phyloP scores from a whole-genome alignment of 2,797 vertebrate genomes.

The Tympanoctomys barrerae region DNA sequence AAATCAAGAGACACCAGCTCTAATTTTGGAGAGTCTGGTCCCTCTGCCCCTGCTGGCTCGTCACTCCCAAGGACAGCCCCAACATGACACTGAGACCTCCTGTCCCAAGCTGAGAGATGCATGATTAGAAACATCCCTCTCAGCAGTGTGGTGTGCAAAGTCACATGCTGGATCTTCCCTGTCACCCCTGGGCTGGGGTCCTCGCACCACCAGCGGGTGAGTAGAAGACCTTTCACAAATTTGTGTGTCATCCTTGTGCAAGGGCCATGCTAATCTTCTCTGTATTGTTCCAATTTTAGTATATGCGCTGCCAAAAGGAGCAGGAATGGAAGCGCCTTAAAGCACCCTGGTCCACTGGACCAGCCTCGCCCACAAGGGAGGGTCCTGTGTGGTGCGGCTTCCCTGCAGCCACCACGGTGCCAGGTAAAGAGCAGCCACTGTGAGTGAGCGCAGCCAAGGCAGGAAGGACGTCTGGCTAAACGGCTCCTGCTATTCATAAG shows the following conservation, averaged over 20 bases:
- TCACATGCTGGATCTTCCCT: neutral
- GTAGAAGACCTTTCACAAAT: too few species aligned
- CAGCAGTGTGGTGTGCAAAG: neutral
- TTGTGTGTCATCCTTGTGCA: too few species aligned
- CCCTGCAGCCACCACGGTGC: accelerated
- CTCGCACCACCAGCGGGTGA: neutral
- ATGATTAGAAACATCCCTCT: neutral
- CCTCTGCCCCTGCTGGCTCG: neutral
- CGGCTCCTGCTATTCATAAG: neutral
- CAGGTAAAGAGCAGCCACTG: neutral
- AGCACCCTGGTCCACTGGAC: neutral
- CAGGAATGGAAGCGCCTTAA: too few species aligned
- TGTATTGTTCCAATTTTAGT: too few species aligned
- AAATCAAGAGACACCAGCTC: neutral
- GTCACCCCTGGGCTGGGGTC: neutral
- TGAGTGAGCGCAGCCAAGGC: too few species aligned
- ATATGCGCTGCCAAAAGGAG: too few species aligned
- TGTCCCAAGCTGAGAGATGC: neutral
- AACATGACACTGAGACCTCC: neutral
- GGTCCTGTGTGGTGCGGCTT: neutral
- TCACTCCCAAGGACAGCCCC: neutral
- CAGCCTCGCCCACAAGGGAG: neutral
- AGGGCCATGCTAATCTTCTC: too few species aligned
- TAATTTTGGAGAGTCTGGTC: neutral
- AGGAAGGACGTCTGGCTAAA: too few species aligned